Conservation (phyloP, 2,888 invertebrate genomes). For the Coremacera marginata region DNA sequence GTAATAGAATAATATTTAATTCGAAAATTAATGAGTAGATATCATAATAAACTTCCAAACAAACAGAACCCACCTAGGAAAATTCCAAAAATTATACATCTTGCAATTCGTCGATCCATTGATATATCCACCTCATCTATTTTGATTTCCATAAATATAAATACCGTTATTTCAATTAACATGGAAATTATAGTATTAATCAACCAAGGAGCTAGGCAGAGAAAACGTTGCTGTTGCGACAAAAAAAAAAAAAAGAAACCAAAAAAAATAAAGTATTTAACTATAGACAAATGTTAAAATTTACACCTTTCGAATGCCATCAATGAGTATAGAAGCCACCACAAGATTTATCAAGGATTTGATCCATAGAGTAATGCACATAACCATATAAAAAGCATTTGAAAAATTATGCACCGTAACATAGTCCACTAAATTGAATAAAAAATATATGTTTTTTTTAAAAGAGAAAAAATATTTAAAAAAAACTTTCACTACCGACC, state of each 20-base stretch:
- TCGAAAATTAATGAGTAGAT: no score
- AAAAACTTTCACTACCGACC: conserved; percentile 49
- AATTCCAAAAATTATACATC: conserved; percentile 61
- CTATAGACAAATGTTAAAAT: no score
- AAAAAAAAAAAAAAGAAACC: not conserved
- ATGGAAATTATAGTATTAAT: conserved; percentile 61
- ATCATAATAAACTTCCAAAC: not conserved
- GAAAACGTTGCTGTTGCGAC: conserved; percentile 58
- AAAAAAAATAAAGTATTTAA: no score
- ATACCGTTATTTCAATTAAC: conserved; percentile 58
- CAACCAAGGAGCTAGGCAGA: conserved; percentile 64
- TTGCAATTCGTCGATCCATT: conserved; percentile 61
- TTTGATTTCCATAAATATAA: conserved; percentile 61
- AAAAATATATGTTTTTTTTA: no score
- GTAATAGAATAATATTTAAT: not conserved
- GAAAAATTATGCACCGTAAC: conserved; percentile 63
- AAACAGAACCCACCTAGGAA: conserved; percentile 52
- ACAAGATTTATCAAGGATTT: conserved; percentile 63
- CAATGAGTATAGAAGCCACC: conserved; percentile 60
- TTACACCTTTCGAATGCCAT: conserved; percentile 63
- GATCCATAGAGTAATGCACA: conserved; percentile 61
- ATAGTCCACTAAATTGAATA: conserved; percentile 57
- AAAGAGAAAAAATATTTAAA: not conserved
- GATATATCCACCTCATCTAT: conserved; percentile 63
- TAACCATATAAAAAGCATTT: conserved; percentile 63